phyloP scores from a whole-genome alignment of 2,113 vertebrate species.

The Uria lomvia region DNA sequence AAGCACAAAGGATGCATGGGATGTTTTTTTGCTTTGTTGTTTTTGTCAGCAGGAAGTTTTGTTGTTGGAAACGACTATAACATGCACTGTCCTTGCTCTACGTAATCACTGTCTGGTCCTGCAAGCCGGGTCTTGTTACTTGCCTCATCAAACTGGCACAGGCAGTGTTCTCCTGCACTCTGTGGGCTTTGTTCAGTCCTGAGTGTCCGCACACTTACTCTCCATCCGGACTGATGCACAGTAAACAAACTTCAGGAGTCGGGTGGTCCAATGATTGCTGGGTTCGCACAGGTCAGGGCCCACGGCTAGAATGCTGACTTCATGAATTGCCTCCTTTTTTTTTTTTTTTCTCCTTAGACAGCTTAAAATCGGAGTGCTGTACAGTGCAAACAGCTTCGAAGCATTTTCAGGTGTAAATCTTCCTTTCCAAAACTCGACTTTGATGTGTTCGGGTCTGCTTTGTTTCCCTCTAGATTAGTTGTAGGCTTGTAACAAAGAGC shows the following conservation, averaged over 20 bases:
- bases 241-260: slow-evolving; percentile 42
- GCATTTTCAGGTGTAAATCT: slow-evolving; percentile 46
- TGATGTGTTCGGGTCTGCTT: slow-evolving; percentile 29
- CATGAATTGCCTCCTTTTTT: background rate
- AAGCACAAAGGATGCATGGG: slow-evolving; percentile 64
- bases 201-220: background rate
- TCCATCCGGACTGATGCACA: slow-evolving; percentile 28
- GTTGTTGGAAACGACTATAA: slow-evolving; percentile 67
- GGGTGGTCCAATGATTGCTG: background rate
- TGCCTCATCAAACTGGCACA: slow-evolving; percentile 41
- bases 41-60: slow-evolving; percentile 66
- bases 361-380: background rate
- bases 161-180: background rate
- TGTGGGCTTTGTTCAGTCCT: slow-evolving; percentile 10
- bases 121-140: background rate
- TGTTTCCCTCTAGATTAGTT: slow-evolving; percentile 22
- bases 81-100: slow-evolving; percentile 51
- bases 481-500: background rate
- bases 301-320: slow-evolving; percentile 2
- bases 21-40: slow-evolving; percentile 44
- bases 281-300: slow-evolving; percentile 37
- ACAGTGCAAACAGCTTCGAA: background rate
- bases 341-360: background rate
- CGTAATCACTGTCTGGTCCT: slow-evolving; percentile 56
- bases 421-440: slow-evolving; percentile 1